Conservation (phyloP, 2,888 invertebrate genomes). For the Acleris laterana region DNA sequence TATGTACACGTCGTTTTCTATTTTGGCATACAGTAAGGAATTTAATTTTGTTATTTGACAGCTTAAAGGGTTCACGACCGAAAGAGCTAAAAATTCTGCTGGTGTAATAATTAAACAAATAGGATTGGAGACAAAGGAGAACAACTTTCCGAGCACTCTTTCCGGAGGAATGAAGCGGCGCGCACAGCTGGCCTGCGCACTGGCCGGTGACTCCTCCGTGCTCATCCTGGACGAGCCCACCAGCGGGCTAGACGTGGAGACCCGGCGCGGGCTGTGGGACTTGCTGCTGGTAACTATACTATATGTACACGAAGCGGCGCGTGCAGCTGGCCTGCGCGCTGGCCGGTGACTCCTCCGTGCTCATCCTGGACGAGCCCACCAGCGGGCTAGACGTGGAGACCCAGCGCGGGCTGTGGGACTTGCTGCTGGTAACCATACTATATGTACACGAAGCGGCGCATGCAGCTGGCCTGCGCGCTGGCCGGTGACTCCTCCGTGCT, state of each 20-base stretch:
- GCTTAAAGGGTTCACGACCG: neutral
- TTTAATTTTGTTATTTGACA: neutral
- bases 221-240: slow-evolving; percentile 90
- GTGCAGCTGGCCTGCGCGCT: slow-evolving; percentile 88
- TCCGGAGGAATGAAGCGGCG: slow-evolving; percentile 74
- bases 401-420: slow-evolving; percentile 90
- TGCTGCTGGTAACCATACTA: slow-evolving; percentile 53
- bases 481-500: slow-evolving; percentile 92
- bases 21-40: too few relatives aligned
- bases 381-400: too few relatives aligned
- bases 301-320: too few relatives aligned
- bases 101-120: neutral
- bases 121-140: neutral
- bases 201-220: slow-evolving; percentile 87
- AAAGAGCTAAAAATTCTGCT: neutral
- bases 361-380: slow-evolving; percentile 85
- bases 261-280: slow-evolving; percentile 91
- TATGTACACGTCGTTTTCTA: too few relatives aligned
- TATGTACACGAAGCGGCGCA: too few relatives aligned
- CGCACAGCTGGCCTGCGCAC: slow-evolving; percentile 88
- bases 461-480: slow-evolving; percentile 88
- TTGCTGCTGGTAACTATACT: slow-evolving; percentile 52
- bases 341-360: slow-evolving; percentile 92
- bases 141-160: neutral
- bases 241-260: too few relatives aligned